Evolutionary conservation across 2,113 vertebrate genomes (phyloP), one percentile per base, ranked within the genome.

Genomic region (Oceanites oceanicus): DNA sequence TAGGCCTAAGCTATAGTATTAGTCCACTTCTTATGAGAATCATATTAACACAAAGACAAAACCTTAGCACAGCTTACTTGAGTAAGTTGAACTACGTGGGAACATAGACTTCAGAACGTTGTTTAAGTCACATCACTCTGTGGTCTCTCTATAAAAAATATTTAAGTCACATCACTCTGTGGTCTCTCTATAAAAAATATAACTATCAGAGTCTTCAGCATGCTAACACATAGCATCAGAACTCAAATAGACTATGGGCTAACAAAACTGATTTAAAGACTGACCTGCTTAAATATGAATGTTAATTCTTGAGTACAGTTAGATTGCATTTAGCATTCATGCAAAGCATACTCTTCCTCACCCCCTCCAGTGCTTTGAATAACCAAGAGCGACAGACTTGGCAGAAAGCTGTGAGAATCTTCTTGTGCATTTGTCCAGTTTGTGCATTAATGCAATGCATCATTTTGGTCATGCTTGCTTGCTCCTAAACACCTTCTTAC

Each of bases 1-100:
- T 89, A 77, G 83, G 49, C 20, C 88, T 90, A 86, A 88, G n/a
- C 55, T 86, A 89, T 86, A 89, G 71, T 68, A 62, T 92, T 92
- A 83, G 73, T 82, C 79, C 36, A 40, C 55, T 93, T 86, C 86
- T 71, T 74, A 72, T n/a, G 86, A 52, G 91, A 92, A 83, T 83
- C 52, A 50, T 52, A 55, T 71, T 91, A 94, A 59, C 67, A 74
- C 17, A 29, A 88, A 74, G 55, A 38, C 25, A 93, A 95, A 96
- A 62, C 23, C 52, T 72, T 66, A 86, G 50, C 19, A 26, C 4
- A n/a, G n/a, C 27, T 97, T 86, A 45, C 32, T 62, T 76, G 32
- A 61, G 11, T 76, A 90, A 67, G 55, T 10, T 70, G 59, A 89
- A 79, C 70, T 87, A 53, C 0, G 0, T 84, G 86, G 47, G 45